phyloP scores from a whole-genome alignment of 2,888 invertebrate species.

The Agriopis leucophaearia region DNA sequence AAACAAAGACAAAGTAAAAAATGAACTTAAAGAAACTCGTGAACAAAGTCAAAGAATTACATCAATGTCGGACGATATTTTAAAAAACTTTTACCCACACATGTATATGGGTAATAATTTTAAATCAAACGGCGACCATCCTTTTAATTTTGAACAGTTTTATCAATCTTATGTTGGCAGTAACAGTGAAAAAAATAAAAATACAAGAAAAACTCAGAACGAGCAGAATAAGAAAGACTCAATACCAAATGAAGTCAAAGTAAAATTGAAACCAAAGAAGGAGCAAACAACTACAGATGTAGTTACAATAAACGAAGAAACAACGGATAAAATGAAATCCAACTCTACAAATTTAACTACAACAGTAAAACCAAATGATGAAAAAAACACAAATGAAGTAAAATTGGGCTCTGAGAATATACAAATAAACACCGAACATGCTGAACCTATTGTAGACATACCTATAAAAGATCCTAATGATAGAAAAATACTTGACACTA shows the following conservation, averaged over 20 bases:
- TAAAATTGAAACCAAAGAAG: constrained; percentile 40
- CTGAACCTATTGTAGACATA: constrained; percentile 35
- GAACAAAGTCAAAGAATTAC: constrained; percentile 12
- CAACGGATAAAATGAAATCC: constrained; percentile 30
- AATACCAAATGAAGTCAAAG: constrained; percentile 20
- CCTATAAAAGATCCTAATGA: constrained; percentile 40
- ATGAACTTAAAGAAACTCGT: background rate
- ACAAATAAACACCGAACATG: constrained; percentile 26
- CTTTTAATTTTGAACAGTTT: constrained; percentile 49
- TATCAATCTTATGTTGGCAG: constrained; percentile 40
- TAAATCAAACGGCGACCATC: constrained; percentile 39
- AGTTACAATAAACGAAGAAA: constrained; percentile 34
- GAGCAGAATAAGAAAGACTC: constrained; percentile 17
- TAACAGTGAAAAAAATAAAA: constrained; percentile 30
- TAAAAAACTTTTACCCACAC: constrained; percentile 37
- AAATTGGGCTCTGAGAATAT: background rate
- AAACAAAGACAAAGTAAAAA: constrained; percentile 26
- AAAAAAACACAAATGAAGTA: too few relatives aligned
- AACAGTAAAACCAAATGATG: background rate
- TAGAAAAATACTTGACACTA: constrained; percentile 21
- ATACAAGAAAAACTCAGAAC: constrained; percentile 34
- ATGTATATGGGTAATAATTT: constrained; percentile 41
- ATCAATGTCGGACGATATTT: constrained; percentile 32
- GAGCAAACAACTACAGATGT: constrained; percentile 37
- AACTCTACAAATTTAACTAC: background rate